phyloP scores from a whole-genome alignment of 2,888 invertebrate species.

The Drosophila limbata region DNA sequence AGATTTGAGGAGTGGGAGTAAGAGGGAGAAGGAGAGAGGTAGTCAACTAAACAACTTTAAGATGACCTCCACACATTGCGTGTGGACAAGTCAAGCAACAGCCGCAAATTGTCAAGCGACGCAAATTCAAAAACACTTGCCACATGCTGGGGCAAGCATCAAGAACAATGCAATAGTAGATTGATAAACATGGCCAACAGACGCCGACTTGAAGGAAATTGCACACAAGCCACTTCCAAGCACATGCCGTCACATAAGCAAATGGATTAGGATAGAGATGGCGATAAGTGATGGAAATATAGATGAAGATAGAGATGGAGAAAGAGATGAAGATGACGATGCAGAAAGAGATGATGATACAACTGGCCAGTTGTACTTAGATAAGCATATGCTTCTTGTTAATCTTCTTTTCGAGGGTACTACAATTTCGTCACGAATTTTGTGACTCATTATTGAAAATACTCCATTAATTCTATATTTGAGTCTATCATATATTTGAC shows the following conservation, averaged over 20 bases:
- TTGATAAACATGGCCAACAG: slow-evolving; percentile 76
- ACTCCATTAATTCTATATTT: too few species aligned
- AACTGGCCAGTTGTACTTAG: not conserved
- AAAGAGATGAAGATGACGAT: slow-evolving; percentile 6
- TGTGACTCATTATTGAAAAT: not conserved
- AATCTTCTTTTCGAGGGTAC: not conserved
- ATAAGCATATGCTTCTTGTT: not conserved
- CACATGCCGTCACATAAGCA: slow-evolving; percentile 21
- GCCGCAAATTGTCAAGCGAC: slow-evolving; percentile 67
- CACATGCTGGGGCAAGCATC: slow-evolving; percentile 43
- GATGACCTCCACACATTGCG: slow-evolving; percentile 24
- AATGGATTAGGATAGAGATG: not conserved
- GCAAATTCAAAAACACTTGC: slow-evolving; percentile 26
- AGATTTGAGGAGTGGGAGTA: not conserved
- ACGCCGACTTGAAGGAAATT: slow-evolving; percentile 32
- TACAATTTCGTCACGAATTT: not conserved
- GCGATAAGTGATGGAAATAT: slow-evolving; percentile 3
- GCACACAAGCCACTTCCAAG: slow-evolving; percentile 19
- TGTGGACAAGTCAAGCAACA: slow-evolving; percentile 38
- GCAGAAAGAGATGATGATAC: not conserved
- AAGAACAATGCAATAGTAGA: slow-evolving; percentile 54
- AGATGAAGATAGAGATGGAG: slow-evolving; percentile 1
- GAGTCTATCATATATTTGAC: too few species aligned
- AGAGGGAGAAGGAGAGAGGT: not conserved
- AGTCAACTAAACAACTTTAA: slow-evolving; percentile 9